Percentiles rank a stretch among this genome's conserved stretches.
These are phyloP conservation scores for Microhierax caerulescens DNA, from an alignment of 2,797 vertebrate species.

Conservation along the genomic window DNA sequence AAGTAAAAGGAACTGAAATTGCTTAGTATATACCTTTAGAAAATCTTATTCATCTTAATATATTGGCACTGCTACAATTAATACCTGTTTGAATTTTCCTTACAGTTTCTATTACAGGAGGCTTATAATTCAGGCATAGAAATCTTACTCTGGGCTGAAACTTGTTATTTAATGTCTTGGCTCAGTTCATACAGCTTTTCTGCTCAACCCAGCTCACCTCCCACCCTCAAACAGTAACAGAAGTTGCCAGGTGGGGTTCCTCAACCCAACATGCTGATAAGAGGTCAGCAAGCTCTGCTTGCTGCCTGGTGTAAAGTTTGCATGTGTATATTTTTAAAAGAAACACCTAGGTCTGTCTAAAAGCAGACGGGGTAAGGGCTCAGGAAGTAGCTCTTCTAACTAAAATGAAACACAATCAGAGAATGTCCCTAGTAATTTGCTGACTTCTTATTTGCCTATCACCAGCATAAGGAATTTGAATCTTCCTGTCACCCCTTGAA, in stretches of 20 bases:
- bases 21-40: constrained; percentile 57
- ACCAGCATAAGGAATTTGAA: background rate
- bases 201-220: background rate
- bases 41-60: constrained; percentile 58
- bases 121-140: constrained; percentile 62
- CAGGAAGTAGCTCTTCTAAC: background rate
- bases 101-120: constrained; percentile 61
- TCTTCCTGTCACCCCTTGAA: background rate
- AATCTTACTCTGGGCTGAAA: constrained; percentile 44
- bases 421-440: background rate
- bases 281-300: background rate
- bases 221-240: background rate
- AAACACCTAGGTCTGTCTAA: background rate
- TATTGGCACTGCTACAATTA: constrained; percentile 67
- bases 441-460: background rate
- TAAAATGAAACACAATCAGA: background rate
- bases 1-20: constrained; percentile 59
- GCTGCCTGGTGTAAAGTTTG: background rate
- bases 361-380: background rate
- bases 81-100: constrained; percentile 68
- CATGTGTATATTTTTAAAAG: background rate
- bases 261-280: background rate
- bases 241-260: background rate
- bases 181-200: background rate
- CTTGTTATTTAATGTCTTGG: constrained; percentile 58